Percentiles rank a stretch among this genome's conserved stretches.
Conservation (phyloP, 2,888 invertebrate species). For the Pyrrhia umbra region DNA sequence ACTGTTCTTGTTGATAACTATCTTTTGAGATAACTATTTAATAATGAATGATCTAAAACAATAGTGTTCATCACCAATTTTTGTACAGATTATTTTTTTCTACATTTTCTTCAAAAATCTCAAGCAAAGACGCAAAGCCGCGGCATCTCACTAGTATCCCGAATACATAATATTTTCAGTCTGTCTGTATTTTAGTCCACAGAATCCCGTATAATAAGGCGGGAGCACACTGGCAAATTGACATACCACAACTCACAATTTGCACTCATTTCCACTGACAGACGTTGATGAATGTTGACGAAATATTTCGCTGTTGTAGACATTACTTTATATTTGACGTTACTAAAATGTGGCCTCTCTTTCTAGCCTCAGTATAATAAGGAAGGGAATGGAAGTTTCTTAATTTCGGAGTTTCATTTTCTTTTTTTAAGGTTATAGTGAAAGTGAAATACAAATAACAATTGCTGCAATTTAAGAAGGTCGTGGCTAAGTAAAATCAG, state of each 20-base stretch:
- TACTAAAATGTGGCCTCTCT: not conserved
- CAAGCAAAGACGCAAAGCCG: not conserved
- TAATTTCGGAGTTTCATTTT: not conserved
- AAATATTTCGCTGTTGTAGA: constrained; percentile 4
- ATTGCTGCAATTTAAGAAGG: too few species aligned
- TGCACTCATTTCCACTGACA: constrained; percentile 47
- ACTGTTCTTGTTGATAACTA: too few species aligned
- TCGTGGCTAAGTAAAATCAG: too few species aligned
- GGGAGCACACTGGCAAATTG: constrained; percentile 41
- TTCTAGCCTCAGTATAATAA: constrained; percentile 1
- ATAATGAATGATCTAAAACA: too few species aligned
- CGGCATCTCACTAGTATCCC: not conserved
- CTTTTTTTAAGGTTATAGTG: too few species aligned
- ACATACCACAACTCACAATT: constrained; percentile 43
- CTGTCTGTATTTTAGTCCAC: constrained; percentile 24
- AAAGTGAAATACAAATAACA: too few species aligned
- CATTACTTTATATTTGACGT: constrained; percentile 15
- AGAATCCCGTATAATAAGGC: constrained; percentile 22
- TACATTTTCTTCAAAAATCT: not conserved
- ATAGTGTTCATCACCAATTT: too few species aligned
- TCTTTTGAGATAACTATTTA: too few species aligned
- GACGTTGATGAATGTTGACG: constrained; percentile 23
- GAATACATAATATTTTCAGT: constrained; percentile 16
- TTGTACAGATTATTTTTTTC: too few species aligned
- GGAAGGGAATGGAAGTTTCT: constrained; percentile 7